A percentile compares a stretch with the other conserved stretches of the same genome.
Conservation (phyloP, 2,113 vertebrate genomes). For the Sebastes schlegelii region DNA sequence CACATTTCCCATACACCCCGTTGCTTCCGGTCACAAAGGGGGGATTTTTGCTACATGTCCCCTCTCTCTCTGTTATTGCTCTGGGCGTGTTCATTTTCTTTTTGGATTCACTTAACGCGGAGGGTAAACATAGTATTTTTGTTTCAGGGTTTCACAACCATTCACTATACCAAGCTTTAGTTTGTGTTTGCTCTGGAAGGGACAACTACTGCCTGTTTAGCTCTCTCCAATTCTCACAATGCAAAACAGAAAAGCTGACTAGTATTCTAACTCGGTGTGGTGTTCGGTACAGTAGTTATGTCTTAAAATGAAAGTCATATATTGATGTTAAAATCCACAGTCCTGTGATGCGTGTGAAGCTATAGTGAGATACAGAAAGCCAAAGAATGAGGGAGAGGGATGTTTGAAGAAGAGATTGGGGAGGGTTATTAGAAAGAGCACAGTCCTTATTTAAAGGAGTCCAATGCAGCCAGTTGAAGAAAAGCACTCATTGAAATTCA, state of each 20-base stretch:
- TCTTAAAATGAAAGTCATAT: not conserved
- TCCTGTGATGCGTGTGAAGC: conserved; percentile 3
- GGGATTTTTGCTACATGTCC: conserved; percentile 13
- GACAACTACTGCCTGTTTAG: not conserved
- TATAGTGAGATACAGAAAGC: conserved; percentile 20
- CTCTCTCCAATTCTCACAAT: not conserved
- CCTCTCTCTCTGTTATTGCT: conserved; percentile 14
- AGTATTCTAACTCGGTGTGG: not conserved
- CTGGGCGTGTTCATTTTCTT: not conserved
- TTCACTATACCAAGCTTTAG: not conserved
- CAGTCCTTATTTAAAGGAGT: conserved; percentile 80
- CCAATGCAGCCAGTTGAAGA: conserved; percentile 84
- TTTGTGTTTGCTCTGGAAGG: conserved; percentile 4
- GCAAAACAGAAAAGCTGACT: not conserved
- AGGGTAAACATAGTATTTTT: conserved; percentile 22
- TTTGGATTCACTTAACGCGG: not conserved
- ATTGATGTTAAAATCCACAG: not conserved
- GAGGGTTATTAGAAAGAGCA: conserved; percentile 76
- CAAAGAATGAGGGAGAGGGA: not conserved
- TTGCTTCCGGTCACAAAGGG: conserved; percentile 8
- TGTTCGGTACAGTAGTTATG: not conserved
- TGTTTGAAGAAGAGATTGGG: conserved; percentile 81
- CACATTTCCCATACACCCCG: conserved; percentile 4
- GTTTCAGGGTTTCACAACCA: conserved; percentile 3
- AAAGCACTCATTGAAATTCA: conserved; percentile 89